Base-by-base conservation (phyloP, 2,797 vertebrate genomes). In the Oreochromis mossambicus region DNA sequence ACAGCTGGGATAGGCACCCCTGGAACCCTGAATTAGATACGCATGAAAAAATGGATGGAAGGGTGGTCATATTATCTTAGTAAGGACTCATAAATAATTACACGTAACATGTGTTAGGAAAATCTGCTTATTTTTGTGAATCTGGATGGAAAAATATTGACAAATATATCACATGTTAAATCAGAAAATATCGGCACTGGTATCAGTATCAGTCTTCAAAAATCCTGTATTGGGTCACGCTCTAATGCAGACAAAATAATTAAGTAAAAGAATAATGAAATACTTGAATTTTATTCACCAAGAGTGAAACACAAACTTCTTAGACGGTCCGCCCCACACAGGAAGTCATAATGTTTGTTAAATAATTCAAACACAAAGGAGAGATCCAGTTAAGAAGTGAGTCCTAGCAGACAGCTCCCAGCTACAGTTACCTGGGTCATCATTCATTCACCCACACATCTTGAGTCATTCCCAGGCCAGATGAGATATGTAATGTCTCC, bases 221-320 rank as follows among this genome's bases (percentile, higher is more conserved):
- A 66, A 5, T 66, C 19, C 34, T 38, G 4, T 66, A 38, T 21
- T 38, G 34, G 61, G 6, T 66, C 19, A 55, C 1, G 4, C 24
- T 55, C 52, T 55, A 55, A 26, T 26, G 52, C 12, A 8, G 24
- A 55, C 24, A 55, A 7, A 48, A 26, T 48, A 46, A 26, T 70
- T 46, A 70, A 48, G 41, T 48, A 73, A 73, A 26, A 29, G 24
- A 73, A 26, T 46, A 73, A 73, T 73, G 24, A 70, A 46, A 46
- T 29, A 70, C 66, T 70, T 26, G 24, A 46, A 70, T 70, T 70
- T 70, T 26, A 73, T 46, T 43, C 21, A 46, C 6, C 41, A 7
- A 7, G 46, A 73, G 41, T 17, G 66, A 48, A 48, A 29, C 14
- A 73, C 14, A 73, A 48, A 48, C 68, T 48, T 48, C 24, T 32